phyloP scores from a whole-genome alignment of 2,797 vertebrate genomes.

The Sebastes minor region DNA sequence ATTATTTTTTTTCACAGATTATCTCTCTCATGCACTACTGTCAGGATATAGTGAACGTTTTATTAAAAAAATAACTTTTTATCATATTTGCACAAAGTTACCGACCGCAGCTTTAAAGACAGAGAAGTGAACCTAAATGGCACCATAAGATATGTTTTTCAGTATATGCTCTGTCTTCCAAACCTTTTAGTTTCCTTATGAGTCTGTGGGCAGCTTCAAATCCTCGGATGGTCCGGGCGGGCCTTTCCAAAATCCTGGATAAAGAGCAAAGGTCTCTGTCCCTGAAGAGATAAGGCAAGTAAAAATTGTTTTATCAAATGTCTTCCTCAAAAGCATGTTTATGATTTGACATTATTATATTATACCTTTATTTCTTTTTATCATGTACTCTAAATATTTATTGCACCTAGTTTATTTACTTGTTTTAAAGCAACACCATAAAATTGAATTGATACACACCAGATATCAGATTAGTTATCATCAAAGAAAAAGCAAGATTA shows the following conservation, averaged over 20 bases:
- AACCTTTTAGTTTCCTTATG: constrained; percentile 31
- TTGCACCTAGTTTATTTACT: not conserved
- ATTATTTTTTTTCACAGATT: too few relatives aligned
- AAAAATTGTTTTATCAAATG: not conserved
- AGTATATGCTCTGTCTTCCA: not conserved
- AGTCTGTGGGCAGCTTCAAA: not conserved
- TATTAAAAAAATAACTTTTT: too few relatives aligned
- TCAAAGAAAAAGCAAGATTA: not conserved
- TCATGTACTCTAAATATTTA: not conserved
- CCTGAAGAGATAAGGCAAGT: not conserved
- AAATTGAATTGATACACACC: not conserved
- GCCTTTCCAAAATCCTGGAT: not conserved
- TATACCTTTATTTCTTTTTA: not conserved
- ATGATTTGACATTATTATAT: not conserved
- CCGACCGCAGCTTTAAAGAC: not conserved
- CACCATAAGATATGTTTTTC: not conserved
- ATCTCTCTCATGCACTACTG: too few relatives aligned
- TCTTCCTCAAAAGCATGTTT: not conserved
- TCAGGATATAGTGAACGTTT: too few relatives aligned
- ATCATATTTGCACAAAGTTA: too few relatives aligned
- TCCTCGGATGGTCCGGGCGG: not conserved
- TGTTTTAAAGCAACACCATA: not conserved
- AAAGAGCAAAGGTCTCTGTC: not conserved
- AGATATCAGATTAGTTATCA: not conserved
- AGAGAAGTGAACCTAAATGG: not conserved